Conservation (phyloP, 2,888 invertebrate genomes). For the Andrena haemorrhoa region DNA sequence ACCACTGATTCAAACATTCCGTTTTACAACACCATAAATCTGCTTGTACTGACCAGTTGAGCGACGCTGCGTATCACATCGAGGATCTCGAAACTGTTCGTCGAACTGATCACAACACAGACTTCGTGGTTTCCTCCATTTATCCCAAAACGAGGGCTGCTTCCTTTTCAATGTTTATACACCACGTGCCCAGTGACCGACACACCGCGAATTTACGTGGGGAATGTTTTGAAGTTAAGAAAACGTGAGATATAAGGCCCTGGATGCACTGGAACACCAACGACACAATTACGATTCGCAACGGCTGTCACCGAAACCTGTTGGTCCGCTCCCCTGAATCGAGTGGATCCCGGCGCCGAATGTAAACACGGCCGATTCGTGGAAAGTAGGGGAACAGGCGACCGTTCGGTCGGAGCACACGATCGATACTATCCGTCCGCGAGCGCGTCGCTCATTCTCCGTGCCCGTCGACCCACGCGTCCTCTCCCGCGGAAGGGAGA, state of each 20-base stretch:
- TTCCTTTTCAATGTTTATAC: not conserved
- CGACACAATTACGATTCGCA: not conserved
- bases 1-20: not conserved
- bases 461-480: conserved; percentile 62
- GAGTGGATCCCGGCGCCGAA: not conserved
- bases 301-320: conserved; percentile 6
- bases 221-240: too few species aligned
- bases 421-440: conserved; percentile 72
- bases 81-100: not conserved
- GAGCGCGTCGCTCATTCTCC: conserved; percentile 58
- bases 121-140: not conserved
- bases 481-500: conserved; percentile 39
- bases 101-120: conserved; percentile 1
- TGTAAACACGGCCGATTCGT: conserved; percentile 17
- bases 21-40: not conserved
- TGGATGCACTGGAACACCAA: not conserved
- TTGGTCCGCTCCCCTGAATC: not conserved
- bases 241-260: not conserved
- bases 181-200: not conserved
- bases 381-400: conserved; percentile 31
- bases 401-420: conserved; percentile 72
- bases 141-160: too few species aligned
- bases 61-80: not conserved
- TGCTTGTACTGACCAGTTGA: conserved; percentile 18
- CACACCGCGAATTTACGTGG: not conserved